Evolutionary conservation across 1,140 invertebrate genomes (phyloP).

Genomic region (Cherax quadricarinatus): DNA sequence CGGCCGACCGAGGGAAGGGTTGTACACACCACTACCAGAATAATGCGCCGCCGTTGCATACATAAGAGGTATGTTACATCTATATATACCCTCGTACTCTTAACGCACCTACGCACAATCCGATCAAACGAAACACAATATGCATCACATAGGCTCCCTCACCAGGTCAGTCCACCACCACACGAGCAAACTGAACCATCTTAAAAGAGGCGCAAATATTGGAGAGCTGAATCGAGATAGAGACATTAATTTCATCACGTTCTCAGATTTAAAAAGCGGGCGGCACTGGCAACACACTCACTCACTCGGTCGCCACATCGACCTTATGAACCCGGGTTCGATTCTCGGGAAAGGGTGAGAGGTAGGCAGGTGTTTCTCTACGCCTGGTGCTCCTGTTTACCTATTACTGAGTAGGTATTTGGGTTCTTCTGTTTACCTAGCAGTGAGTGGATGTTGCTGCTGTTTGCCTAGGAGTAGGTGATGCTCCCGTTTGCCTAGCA

Average conservation of each 20-base stretch:
- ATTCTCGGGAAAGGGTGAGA: too few species aligned
- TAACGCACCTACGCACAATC: background rate
- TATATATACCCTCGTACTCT: background rate
- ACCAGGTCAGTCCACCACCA: background rate
- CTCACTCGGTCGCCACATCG: background rate
- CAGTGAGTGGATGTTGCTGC: too few species aligned
- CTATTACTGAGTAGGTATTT: too few species aligned
- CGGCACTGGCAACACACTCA: slow-evolving; percentile 37
- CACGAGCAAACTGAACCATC: background rate
- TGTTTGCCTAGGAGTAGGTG: too few species aligned
- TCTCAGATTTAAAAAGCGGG: slow-evolving; percentile 22
- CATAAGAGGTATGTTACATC: background rate
- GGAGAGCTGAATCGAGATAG: slow-evolving; percentile 37
- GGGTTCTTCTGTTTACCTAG: too few species aligned
- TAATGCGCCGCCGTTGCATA: background rate
- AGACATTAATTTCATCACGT: slow-evolving; percentile 57
- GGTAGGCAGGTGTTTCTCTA: too few species aligned
- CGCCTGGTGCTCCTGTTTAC: too few species aligned
- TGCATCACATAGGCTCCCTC: too few species aligned
- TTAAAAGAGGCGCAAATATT: slow-evolving; percentile 17
- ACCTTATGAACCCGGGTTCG: too few species aligned
- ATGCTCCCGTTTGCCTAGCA: too few species aligned
- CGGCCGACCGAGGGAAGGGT: too few species aligned
- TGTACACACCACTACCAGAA: background rate
- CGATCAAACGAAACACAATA: too few species aligned